Evolutionary conservation across 2,888 invertebrate species (phyloP).

Genomic region (Strigamia crassipes): DNA sequence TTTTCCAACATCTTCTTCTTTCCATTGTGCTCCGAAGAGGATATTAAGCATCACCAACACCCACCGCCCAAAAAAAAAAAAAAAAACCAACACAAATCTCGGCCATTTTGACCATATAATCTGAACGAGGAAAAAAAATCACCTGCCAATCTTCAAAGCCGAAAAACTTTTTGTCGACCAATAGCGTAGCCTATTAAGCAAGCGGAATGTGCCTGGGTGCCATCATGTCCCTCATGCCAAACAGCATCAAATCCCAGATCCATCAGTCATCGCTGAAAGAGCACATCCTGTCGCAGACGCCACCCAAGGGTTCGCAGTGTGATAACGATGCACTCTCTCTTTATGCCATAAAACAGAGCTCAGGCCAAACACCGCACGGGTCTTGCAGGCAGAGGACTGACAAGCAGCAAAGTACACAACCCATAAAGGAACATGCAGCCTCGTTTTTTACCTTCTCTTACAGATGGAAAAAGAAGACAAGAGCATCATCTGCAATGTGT

Average conservation of each 20-base stretch:
- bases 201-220: neutral
- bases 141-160: neutral
- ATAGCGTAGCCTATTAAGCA: neutral
- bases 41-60: neutral
- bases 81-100: neutral
- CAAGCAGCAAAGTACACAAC: slow-evolving; percentile 24
- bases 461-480: slow-evolving; percentile 10
- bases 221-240: neutral
- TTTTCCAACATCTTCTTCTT: neutral
- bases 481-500: slow-evolving; percentile 6
- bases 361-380: neutral
- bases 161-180: neutral
- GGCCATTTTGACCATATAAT: neutral
- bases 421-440: neutral
- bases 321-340: slow-evolving; percentile 26
- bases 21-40: neutral
- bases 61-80: neutral
- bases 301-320: slow-evolving; percentile 10
- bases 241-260: slow-evolving; percentile 14
- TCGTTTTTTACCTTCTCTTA: neutral
- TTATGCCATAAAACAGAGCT: slow-evolving; percentile 23
- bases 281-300: slow-evolving; percentile 12
- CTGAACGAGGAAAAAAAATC: neutral
- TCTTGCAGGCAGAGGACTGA: neutral
- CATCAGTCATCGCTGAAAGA: slow-evolving; percentile 30